phyloP scores from a whole-genome alignment of 1,140 invertebrate genomes.

The Leptoteleia sp. region DNA sequence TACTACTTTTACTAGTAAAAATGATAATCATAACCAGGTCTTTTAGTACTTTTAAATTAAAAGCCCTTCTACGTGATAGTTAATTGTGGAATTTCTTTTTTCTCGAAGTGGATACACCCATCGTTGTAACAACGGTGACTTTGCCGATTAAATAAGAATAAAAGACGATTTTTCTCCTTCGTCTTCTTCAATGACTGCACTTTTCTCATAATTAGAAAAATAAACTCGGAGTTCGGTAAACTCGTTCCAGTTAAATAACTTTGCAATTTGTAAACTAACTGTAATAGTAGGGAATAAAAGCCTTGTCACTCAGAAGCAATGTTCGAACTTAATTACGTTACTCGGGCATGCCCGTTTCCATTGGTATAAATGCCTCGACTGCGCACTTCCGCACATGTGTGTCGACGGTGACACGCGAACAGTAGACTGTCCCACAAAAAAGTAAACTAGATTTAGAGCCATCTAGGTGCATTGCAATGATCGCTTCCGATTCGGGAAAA shows the following conservation, averaged over 20 bases:
- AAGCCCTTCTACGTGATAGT: no score
- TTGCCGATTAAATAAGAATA: no score
- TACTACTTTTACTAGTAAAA: no score
- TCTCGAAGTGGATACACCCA: no score
- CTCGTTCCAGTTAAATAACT: constrained; percentile 4
- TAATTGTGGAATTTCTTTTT: no score
- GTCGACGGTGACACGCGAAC: constrained; percentile 26
- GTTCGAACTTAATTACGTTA: constrained; percentile 44
- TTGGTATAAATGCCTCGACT: constrained; percentile 24
- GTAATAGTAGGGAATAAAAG: constrained; percentile 20
- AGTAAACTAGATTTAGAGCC: constrained; percentile 31
- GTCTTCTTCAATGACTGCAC: not conserved
- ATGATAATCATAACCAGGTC: no score
- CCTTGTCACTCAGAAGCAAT: constrained; percentile 26
- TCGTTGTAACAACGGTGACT: not conserved
- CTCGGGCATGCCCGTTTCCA: constrained; percentile 9
- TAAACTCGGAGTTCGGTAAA: not conserved
- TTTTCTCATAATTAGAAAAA: constrained; percentile 6
- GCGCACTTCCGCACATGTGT: constrained; percentile 36
- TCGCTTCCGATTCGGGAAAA: constrained; percentile 9
- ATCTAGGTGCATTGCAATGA: constrained; percentile 6
- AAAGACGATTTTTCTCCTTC: not conserved
- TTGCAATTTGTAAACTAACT: constrained; percentile 26
- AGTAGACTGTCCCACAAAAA: constrained; percentile 24
- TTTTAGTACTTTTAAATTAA: no score